Evolutionary conservation across 2,888 invertebrate species (phyloP), one percentile per base, ranked within the genome.

Genomic region (Azorinus chamasolen): DNA sequence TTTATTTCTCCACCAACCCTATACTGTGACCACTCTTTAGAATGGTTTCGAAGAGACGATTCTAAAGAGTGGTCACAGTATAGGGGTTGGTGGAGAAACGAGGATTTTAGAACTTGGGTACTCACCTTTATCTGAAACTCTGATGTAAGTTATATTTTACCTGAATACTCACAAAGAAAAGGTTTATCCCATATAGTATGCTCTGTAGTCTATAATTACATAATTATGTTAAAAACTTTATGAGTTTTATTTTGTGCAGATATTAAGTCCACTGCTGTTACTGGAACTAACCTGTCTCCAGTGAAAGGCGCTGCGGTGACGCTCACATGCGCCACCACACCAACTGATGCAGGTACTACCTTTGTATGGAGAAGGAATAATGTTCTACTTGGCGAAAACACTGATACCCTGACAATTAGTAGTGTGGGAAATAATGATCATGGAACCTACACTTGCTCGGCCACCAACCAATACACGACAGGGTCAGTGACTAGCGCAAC

Each of bases 371-470:
- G 45, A 25, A 27, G 39, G 14, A 25, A 66, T 50, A 58, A 59
- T 16, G 48, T 46, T 5, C 20, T 25, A 16, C 32, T 61, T 6
- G 32, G 45, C 8, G 16, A 18, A 10, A 37, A 48, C 6, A 41
- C 46, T 0, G 12, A 27, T 1, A 20, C 55, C 1, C 32, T 48
- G 10, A 10, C 22, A 4, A 12, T 73, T 1, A 0, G 45, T 6
- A 48, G 37, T 16, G 50, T 62, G 3, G 57, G 55, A 50, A 16
- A 73, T 0, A 43, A 22, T 5, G 27, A 59, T 10, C 51, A 50
- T 27, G 80, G 80, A 8, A 24, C 25, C 1, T 77, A 80, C 45
- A 37, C 27, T 5, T 80, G 80, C 53, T 27, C 39, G 4, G 80
- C 76, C 14, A 50, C 54, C 1, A 73, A 80, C 55, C n/a, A 37